Evolutionary conservation across 1,140 invertebrate species (phyloP).

Genomic region (Papilio polytes): DNA sequence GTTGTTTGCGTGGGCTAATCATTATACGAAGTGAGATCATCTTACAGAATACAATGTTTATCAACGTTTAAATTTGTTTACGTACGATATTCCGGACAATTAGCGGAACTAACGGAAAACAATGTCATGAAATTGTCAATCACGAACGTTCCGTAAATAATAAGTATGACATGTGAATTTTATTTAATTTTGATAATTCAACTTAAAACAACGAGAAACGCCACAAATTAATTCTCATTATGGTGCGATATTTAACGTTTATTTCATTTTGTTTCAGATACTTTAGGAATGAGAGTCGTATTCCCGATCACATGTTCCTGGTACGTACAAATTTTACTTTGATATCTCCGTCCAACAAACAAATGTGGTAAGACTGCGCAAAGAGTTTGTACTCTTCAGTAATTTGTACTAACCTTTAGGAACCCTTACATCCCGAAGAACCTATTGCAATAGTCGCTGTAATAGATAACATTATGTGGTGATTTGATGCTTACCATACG

Average conservation of each 20-base stretch:
- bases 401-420: no score
- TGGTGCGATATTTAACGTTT: neutral
- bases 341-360: neutral
- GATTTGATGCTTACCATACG: no score
- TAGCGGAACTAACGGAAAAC: neutral
- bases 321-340: conserved; percentile 41
- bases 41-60: neutral
- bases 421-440: neutral
- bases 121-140: no score
- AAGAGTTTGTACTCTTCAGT: no score
- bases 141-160: no score
- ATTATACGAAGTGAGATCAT: conserved; percentile 6
- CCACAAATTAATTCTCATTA: neutral
- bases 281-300: conserved; percentile 48
- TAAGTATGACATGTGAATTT: no score
- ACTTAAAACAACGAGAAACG: no score
- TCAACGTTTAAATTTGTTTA: conserved; percentile 31
- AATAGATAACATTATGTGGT: neutral
- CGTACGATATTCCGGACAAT: neutral
- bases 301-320: conserved; percentile 43
- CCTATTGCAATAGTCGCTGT: neutral
- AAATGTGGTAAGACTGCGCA: no score
- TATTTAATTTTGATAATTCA: no score
- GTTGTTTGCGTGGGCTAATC: neutral
- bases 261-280: conserved; percentile 53